Evolutionary conservation across 2,797 vertebrate species (phyloP).

Genomic region (Gobionotothen gibberifrons): DNA sequence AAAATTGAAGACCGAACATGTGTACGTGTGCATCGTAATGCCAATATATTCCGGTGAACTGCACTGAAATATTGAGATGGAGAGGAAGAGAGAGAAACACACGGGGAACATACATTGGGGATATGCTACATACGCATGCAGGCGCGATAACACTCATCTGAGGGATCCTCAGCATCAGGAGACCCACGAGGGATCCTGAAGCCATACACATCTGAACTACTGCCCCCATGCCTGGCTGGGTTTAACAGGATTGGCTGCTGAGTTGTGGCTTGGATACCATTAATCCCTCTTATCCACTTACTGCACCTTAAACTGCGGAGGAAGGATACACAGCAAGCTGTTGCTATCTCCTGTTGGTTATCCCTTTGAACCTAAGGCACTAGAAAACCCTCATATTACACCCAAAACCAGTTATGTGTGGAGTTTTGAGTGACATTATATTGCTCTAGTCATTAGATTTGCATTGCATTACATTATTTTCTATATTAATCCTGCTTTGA

Average conservation of each 20-base stretch:
- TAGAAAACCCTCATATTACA: conserved; percentile 21
- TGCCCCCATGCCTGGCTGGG: conserved; percentile 42
- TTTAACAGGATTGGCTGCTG: conserved; percentile 76
- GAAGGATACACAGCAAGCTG: conserved; percentile 43
- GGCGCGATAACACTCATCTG: conserved; percentile 23
- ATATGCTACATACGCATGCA: conserved; percentile 13
- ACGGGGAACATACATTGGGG: conserved; percentile 4
- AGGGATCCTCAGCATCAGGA: conserved; percentile 45
- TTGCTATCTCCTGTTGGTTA: conserved; percentile 36
- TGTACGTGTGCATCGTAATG: no score
- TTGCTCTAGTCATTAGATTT: conserved; percentile 9
- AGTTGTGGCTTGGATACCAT: conserved; percentile 64
- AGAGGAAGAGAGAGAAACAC: neutral
- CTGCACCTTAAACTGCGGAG: conserved; percentile 69
- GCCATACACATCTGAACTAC: conserved; percentile 29
- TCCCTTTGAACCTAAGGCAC: conserved; percentile 25
- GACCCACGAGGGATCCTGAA: conserved; percentile 37
- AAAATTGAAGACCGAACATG: neutral
- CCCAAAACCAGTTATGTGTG: conserved; percentile 15
- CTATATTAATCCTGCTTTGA: neutral
- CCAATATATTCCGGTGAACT: neutral
- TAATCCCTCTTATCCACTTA: conserved; percentile 80
- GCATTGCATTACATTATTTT: neutral
- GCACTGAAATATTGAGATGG: neutral
- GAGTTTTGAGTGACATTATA: conserved; percentile 4